phyloP scores from a whole-genome alignment of 2,888 invertebrate species.

The Acholoe squamosa region DNA sequence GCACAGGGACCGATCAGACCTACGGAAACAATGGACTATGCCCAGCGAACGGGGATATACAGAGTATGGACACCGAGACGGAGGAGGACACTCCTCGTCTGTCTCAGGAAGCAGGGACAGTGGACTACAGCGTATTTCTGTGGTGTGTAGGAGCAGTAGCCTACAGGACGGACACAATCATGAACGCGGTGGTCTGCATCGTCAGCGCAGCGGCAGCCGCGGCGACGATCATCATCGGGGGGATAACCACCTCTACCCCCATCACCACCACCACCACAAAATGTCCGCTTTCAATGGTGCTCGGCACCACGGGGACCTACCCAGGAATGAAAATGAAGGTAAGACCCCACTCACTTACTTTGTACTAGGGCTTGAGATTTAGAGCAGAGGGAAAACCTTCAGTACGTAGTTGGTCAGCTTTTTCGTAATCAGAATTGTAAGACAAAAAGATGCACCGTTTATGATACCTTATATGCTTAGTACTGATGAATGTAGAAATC shows the following conservation, averaged over 20 bases:
- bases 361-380: too few relatives aligned
- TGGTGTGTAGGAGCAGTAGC: conserved; percentile 34
- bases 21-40: conserved; percentile 37
- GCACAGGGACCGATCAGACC: conserved; percentile 46
- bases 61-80: not conserved
- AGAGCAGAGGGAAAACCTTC: too few relatives aligned
- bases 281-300: conserved; percentile 50
- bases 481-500: too few relatives aligned
- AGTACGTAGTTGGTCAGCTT: too few relatives aligned
- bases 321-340: conserved; percentile 63
- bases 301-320: conserved; percentile 28
- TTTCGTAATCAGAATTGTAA: too few relatives aligned
- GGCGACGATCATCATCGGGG: conserved; percentile 27
- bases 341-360: not conserved
- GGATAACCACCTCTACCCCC: conserved; percentile 36
- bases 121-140: conserved; percentile 49
- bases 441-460: too few relatives aligned
- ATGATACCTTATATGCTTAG: too few relatives aligned
- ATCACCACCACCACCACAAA: conserved; percentile 34
- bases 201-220: conserved; percentile 6
- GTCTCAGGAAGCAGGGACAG: not conserved
- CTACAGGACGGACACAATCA: not conserved
- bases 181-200: not conserved
- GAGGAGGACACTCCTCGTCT: not conserved
- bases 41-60: not conserved